Evolutionary conservation across 2,113 vertebrate species (phyloP), one percentile per base, ranked within the genome.

Genomic region (Carassius carassius): DNA sequence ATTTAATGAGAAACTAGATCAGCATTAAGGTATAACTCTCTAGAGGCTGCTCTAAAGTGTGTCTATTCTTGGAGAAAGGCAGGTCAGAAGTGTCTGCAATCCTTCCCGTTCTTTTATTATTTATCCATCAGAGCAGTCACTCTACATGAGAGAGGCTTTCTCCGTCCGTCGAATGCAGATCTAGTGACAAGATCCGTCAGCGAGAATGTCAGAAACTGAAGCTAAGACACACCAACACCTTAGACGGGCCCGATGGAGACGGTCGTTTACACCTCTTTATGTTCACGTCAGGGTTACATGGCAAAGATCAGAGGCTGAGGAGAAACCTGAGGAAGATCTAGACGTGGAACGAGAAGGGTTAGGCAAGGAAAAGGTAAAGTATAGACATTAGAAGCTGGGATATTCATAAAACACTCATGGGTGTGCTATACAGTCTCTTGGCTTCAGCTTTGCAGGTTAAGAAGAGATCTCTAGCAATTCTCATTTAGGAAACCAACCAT

Each of bases 401-500:
- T 79, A 49, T 81, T 69, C 44, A 69, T 65, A 35, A 37, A 65
- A 76, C 25, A 62, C 49, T 74, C n/a, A 77, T 54, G 69, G 41
- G 10, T 77, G 85, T 77, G 63, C 78, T 60, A 16, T 74, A 16
- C 41, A 72, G 74, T 47, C 32, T 76, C 41, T 10, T 80, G 56
- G 47, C 84, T 88, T 90, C 47, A 47, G 70, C 60, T 23, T 83
- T 83, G 88, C 84, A 83, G n/a, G 69, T 90, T 72, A 90, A 90
- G 88, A 86, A 81, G 80, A 82, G 63, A 89, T 78, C 73, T 87
- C 91, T 93, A 90, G 78, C 23, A 86, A 80, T 85, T 83, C 83
- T 93, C 90, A 90, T 41, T 74, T 87, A 90, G 91, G 89, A 92
- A 92, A 88, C 87, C 76, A 91, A 84, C 73, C 90, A 88, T 92